Conservation (phyloP, 1,140 invertebrate genomes). For the Latrodectus geometricus region DNA sequence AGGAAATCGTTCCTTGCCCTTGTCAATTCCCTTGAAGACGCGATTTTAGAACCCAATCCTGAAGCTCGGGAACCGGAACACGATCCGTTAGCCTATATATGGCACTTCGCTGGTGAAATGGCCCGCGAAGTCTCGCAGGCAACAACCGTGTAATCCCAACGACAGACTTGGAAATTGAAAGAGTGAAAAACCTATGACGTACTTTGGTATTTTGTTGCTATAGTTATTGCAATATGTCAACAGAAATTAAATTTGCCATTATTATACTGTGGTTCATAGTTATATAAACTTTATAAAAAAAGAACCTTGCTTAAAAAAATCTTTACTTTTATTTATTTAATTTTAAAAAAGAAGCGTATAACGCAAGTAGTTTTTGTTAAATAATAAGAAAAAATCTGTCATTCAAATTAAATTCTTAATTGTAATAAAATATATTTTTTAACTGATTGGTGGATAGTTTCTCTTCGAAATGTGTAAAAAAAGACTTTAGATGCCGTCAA, state of each 20-base stretch:
- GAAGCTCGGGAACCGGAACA: conserved; percentile 38
- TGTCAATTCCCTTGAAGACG: conserved; percentile 53
- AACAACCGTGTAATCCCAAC: conserved; percentile 18
- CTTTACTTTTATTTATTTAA: neutral
- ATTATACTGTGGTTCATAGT: neutral
- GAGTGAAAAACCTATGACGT: neutral
- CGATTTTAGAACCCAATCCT: conserved; percentile 24
- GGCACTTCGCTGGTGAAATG: conserved; percentile 31
- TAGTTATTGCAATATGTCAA: neutral
- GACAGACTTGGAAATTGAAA: neutral
- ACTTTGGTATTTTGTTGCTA: neutral
- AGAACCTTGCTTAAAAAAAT: neutral
- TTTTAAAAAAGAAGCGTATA: neutral
- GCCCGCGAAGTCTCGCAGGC: conserved; percentile 44
- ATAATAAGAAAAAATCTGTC: no score
- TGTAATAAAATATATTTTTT: no score
- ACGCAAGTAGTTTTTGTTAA: no score
- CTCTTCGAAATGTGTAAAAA: no score
- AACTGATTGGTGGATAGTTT: no score
- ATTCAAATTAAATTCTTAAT: no score
- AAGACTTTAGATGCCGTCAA: no score
- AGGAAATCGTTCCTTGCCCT: conserved; percentile 48
- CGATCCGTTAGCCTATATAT: conserved; percentile 42
- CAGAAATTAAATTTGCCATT: neutral
- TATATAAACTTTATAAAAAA: neutral